A percentile compares a stretch with the other conserved stretches of the same genome.
phyloP scores from a whole-genome alignment of 2,888 invertebrate genomes.

The Limenitis camilla region DNA sequence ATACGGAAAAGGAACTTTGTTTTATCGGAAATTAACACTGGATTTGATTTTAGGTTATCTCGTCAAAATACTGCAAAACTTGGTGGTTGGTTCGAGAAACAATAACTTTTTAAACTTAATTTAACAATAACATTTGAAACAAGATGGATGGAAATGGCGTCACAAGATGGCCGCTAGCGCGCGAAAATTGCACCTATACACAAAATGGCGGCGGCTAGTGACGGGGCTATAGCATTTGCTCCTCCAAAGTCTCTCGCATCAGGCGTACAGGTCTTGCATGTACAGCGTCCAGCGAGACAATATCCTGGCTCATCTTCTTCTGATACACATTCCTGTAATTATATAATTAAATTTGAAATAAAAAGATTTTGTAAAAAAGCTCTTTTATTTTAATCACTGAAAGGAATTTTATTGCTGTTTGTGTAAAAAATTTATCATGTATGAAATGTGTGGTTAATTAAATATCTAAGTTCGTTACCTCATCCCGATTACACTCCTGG shows the following conservation, averaged over 20 bases:
- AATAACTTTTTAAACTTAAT: not conserved
- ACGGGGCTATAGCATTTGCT: constrained; percentile 39
- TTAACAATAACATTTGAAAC: not conserved
- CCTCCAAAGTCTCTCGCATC: constrained; percentile 58
- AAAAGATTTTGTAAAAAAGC: not conserved
- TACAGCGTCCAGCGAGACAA: constrained; percentile 59
- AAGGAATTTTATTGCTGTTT: not conserved
- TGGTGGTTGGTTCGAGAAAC: not conserved
- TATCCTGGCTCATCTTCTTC: constrained; percentile 65
- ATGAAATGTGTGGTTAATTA: no score
- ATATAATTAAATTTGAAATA: not conserved
- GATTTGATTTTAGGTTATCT: not conserved
- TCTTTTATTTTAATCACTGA: not conserved
- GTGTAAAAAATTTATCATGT: no score
- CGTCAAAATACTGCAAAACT: not conserved
- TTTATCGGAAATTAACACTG: not conserved
- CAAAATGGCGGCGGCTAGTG: constrained; percentile 36
- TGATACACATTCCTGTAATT: constrained; percentile 60
- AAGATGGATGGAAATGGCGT: not conserved
- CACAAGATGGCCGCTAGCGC: constrained; percentile 34
- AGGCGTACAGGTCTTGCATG: constrained; percentile 61
- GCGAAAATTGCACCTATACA: constrained; percentile 43
- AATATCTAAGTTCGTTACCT: no score
- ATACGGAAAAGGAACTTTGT: constrained; percentile 2
- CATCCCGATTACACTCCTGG: constrained; percentile 55